Conservation (phyloP, 2,113 vertebrate genomes). For the Podarcis muralis region DNA sequence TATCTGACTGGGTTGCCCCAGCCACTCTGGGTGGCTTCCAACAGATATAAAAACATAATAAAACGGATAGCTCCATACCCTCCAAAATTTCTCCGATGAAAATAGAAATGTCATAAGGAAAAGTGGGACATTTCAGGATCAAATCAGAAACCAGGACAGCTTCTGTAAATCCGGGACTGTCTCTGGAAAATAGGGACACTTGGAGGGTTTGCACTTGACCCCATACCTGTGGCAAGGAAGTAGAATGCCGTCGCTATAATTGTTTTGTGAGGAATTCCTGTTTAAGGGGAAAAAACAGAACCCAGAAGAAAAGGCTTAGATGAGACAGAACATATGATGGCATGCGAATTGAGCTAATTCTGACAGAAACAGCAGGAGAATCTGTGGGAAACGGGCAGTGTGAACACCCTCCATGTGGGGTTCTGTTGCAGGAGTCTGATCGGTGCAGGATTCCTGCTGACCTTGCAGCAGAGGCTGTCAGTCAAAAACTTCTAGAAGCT, state of each 20-base stretch:
- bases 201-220: no score
- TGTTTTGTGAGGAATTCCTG: background rate
- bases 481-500: conserved; percentile 18
- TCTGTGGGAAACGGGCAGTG: background rate
- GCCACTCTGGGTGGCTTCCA: no score
- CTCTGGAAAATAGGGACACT: no score
- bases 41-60: no score
- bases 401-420: background rate
- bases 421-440: background rate
- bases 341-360: background rate
- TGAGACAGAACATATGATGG: background rate
- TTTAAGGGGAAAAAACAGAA: background rate
- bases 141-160: no score
- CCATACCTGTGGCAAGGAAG: background rate
- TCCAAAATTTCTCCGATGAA: no score
- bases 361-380: background rate
- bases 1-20: no score
- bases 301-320: background rate
- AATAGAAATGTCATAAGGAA: no score
- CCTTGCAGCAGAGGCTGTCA: conserved; percentile 26
- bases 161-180: no score
- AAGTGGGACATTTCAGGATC: no score
- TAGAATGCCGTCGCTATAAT: background rate
- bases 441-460: conserved; percentile 1
- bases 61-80: no score